These are phyloP conservation scores for Porites lutea DNA, from an alignment of 64 coral and sea anemone genomes.

Conservation along the genomic window DNA sequence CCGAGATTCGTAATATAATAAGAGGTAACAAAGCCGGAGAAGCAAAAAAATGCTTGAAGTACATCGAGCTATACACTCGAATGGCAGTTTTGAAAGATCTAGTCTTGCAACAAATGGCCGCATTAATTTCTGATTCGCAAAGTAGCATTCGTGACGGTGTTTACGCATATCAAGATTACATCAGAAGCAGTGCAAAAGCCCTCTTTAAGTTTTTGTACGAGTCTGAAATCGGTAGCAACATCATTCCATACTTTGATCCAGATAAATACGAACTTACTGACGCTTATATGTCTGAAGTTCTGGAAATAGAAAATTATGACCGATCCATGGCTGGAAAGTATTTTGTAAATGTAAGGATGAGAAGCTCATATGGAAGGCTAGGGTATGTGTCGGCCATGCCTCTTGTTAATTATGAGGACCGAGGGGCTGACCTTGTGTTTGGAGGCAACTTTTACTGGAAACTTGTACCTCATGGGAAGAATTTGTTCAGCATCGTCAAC, in stretches of 20 bases:
- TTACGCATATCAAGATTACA: neutral
- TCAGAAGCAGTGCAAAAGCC: neutral
- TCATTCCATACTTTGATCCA: neutral
- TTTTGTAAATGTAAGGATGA: neutral
- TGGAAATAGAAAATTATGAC: slow-evolving; percentile 19
- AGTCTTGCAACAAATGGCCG: neutral
- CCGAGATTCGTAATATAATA: no score
- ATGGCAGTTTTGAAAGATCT: slow-evolving; percentile 12
- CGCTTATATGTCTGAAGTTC: neutral
- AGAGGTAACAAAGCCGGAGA: neutral
- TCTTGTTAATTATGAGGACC: no score
- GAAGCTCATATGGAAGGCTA: neutral
- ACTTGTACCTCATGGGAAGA: slow-evolving; percentile 1
- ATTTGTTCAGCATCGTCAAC: slow-evolving; percentile 46
- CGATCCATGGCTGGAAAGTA: neutral
- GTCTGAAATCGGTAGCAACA: no score
- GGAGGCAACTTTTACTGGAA: slow-evolving; percentile 6
- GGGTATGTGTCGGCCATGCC: neutral
- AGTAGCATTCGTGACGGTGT: neutral
- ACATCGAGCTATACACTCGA: slow-evolving; percentile 7
- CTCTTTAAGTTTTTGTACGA: neutral
- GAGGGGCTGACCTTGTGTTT: no score
- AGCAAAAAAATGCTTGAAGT: slow-evolving; percentile 10
- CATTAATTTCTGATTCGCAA: neutral
- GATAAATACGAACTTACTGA: neutral